Conservation (phyloP, 2,888 invertebrate genomes). For the Tromatobia lineatoria region DNA sequence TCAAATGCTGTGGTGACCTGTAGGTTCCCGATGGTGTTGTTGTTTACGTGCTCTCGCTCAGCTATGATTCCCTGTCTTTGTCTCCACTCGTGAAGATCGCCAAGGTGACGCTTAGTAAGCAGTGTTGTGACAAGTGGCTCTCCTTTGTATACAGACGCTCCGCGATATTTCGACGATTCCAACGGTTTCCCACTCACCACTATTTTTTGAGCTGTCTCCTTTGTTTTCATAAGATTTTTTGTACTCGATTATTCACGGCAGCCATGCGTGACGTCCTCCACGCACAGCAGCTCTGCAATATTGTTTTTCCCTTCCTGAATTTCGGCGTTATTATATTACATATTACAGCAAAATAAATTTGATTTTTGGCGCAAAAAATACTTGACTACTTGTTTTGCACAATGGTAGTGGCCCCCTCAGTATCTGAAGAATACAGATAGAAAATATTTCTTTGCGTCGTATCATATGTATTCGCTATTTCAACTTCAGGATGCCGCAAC, state of each 20-base stretch:
- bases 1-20: not conserved
- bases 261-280: not conserved
- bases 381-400: too few relatives aligned
- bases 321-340: not conserved
- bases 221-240: not conserved
- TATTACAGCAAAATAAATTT: not conserved
- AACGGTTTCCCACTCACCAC: not conserved
- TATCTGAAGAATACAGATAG: too few relatives aligned
- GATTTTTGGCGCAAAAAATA: too few relatives aligned
- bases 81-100: not conserved
- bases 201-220: not conserved
- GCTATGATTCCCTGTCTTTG: not conserved
- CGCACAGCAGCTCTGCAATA: too few relatives aligned
- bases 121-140: not conserved
- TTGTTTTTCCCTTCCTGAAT: not conserved
- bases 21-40: conserved; percentile 21
- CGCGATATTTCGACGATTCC: not conserved
- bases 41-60: not conserved
- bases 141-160: not conserved
- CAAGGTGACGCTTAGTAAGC: not conserved
- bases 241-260: not conserved
- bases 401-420: too few relatives aligned
- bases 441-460: too few relatives aligned
- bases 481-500: conserved; percentile 26
- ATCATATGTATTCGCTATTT: too few relatives aligned